Evolutionary conservation across 1,140 invertebrate species (phyloP), one percentile per base, ranked within the genome.

Genomic region (Galleria mellonella): DNA sequence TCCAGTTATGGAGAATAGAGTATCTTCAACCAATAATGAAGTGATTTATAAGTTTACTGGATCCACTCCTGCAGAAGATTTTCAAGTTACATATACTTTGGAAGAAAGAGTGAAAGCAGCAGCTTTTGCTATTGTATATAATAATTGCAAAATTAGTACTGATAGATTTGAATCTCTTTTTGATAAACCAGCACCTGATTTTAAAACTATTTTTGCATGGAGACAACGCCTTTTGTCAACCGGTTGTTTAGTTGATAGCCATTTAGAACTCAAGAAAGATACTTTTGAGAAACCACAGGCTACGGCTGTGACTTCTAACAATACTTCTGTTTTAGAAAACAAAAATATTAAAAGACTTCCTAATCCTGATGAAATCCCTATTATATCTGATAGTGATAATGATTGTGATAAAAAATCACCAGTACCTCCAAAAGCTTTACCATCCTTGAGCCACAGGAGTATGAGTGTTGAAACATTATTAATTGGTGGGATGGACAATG

Each of bases 121-220:
- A 30, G 86, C 83, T 17, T 78, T 69, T 72, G 86, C 83, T 39
- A 73, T 87, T 54, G 77, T 68, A 7, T 78, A 85, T 44, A 76
- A 79, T 15, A 87, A 86, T 46, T 87, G 83, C 44, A 82, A 71
- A 64, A 72, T 72, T 4, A 81, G 65, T 43, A 76, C 75, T 30
- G 60, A 77, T 4, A 81, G 65, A 45, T 87, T 87, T 78, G 72
- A 86, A 63, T 42, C 47, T n/a, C 23, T 68, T 9, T 87, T 61
- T 71, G 74, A 84, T 32, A 87, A 87, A 63, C 84, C 81, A 37
- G 83, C 84, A 17, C 86, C 86, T 36, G 83, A 87, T 59, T 85
- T 81, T 44, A 77, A 86, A 62, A 86, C 81, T 46, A 83, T 87
- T 32, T 87, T 84, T 72, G 64, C 64, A 28, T 87, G 81, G 83